phyloP scores from a whole-genome alignment of 2,113 vertebrate genomes.

The Trematomus loennbergii region DNA sequence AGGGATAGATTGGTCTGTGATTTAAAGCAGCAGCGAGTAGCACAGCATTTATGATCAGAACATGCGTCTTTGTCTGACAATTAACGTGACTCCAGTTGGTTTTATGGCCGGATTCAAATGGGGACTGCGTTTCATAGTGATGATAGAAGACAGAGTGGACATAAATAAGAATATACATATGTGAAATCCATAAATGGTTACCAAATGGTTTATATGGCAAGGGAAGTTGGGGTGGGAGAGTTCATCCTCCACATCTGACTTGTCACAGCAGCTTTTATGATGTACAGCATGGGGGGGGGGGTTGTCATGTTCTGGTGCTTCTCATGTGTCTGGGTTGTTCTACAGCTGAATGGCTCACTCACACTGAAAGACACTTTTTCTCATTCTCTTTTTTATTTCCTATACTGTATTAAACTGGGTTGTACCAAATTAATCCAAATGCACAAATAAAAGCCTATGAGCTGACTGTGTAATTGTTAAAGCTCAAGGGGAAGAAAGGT shows the following conservation, averaged over 20 bases:
- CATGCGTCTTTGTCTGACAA: conserved; percentile 80
- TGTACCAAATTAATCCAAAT: conserved; percentile 32
- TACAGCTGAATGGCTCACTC: conserved; percentile 44
- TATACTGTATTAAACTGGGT: neutral
- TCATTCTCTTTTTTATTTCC: neutral
- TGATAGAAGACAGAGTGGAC: conserved; percentile 75
- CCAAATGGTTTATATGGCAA: conserved; percentile 66
- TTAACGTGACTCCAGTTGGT: conserved; percentile 81
- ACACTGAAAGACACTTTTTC: conserved; percentile 11
- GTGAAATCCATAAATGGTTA: conserved; percentile 77
- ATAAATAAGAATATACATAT: conserved; percentile 78
- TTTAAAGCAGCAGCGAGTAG: conserved; percentile 81
- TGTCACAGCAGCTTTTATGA: conserved; percentile 69
- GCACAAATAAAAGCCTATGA: conserved; percentile 24
- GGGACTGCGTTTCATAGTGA: conserved; percentile 75
- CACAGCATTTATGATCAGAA: conserved; percentile 83
- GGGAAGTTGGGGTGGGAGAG: conserved; percentile 66
- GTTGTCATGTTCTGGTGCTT: conserved; percentile 46
- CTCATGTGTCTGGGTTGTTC: conserved; percentile 48
- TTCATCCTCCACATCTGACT: conserved; percentile 73
- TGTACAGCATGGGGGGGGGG: conserved; percentile 45
- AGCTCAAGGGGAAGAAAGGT: neutral
- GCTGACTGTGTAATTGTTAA: conserved; percentile 8
- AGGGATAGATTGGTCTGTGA: conserved; percentile 75
- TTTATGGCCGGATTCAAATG: conserved; percentile 81